Percentiles rank a stretch among this genome's conserved stretches.
phyloP scores from a whole-genome alignment of 2,888 invertebrate species.

The Caenorhabditis angaria region DNA sequence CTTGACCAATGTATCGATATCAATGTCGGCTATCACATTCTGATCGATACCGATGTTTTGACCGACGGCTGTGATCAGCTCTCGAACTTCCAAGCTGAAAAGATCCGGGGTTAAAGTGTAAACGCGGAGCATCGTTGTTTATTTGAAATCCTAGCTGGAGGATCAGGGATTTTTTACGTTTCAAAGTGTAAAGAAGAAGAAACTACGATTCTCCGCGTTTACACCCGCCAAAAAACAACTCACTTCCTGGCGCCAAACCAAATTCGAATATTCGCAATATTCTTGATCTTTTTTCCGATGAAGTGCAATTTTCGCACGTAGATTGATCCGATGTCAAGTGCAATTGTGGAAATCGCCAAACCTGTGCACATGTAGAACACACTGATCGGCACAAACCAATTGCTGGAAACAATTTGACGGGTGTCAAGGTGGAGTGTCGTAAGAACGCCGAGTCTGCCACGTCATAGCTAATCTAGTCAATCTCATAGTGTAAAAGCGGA shows the following conservation, averaged over 20 bases:
- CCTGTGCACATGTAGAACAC: too few species aligned
- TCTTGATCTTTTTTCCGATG: conserved; percentile 60
- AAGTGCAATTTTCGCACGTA: too few species aligned
- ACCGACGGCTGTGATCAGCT: conserved; percentile 66
- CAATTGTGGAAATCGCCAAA: too few species aligned
- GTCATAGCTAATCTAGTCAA: not conserved
- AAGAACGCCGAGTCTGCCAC: too few species aligned
- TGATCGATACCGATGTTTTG: conserved; percentile 69
- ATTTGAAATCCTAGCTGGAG: too few species aligned
- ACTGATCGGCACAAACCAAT: too few species aligned
- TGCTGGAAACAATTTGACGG: conserved; percentile 42
- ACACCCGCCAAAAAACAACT: too few species aligned
- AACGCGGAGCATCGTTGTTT: not conserved
- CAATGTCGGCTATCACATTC: conserved; percentile 62
- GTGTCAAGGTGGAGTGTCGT: too few species aligned
- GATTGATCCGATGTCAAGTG: too few species aligned
- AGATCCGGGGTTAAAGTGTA: not conserved
- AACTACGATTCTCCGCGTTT: too few species aligned
- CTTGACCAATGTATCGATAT: conserved; percentile 66
- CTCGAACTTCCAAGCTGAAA: conserved; percentile 63
- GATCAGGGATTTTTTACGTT: too few species aligned
- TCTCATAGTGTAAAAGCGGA: too few species aligned
- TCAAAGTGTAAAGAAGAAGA: not conserved
- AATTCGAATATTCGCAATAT: conserved; percentile 66
- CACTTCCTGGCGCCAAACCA: conserved; percentile 70